Percentiles rank a stretch among this genome's conserved stretches.
Evolutionary conservation across 2,888 invertebrate species (phyloP).

Genomic region (Drosophila rubida): DNA sequence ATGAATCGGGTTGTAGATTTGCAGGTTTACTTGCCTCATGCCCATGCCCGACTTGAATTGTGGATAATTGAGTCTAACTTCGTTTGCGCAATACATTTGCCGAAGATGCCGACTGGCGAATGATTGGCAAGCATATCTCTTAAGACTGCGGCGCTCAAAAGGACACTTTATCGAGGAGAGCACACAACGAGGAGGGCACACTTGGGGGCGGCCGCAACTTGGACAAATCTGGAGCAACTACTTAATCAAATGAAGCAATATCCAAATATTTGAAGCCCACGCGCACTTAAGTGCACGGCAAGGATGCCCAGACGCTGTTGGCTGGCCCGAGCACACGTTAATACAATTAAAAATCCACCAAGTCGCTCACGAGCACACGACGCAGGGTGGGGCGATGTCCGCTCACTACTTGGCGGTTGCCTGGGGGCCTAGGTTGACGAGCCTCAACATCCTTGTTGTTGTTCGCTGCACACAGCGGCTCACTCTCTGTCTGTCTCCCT

Average conservation of each 20-base stretch:
- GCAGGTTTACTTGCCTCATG: constrained; percentile 16
- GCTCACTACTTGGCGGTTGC: constrained; percentile 10
- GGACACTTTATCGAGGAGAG: not conserved
- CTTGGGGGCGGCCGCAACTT: not conserved
- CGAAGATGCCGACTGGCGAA: constrained; percentile 16
- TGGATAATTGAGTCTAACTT: constrained; percentile 5
- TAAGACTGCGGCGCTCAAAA: not conserved
- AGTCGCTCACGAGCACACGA: constrained; percentile 39
- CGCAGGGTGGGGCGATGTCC: constrained; percentile 1
- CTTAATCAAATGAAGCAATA: constrained; percentile 51
- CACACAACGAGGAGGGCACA: too few species aligned
- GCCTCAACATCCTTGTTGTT: constrained; percentile 19
- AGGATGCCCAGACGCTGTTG: constrained; percentile 13
- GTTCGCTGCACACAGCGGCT: constrained; percentile 1
- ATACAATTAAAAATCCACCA: constrained; percentile 72
- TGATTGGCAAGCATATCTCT: not conserved
- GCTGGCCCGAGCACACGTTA: constrained; percentile 48
- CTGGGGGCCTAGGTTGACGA: constrained; percentile 23
- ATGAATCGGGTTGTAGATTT: not conserved
- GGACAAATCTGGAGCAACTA: constrained; percentile 20
- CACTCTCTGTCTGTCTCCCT: constrained; percentile 17
- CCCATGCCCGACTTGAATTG: constrained; percentile 14
- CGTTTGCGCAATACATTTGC: constrained; percentile 30
- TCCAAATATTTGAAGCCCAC: constrained; percentile 54
- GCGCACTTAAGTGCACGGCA: constrained; percentile 67